phyloP scores from a whole-genome alignment of 2,113 vertebrate genomes.

The Campylorhamphus procurvoides region DNA sequence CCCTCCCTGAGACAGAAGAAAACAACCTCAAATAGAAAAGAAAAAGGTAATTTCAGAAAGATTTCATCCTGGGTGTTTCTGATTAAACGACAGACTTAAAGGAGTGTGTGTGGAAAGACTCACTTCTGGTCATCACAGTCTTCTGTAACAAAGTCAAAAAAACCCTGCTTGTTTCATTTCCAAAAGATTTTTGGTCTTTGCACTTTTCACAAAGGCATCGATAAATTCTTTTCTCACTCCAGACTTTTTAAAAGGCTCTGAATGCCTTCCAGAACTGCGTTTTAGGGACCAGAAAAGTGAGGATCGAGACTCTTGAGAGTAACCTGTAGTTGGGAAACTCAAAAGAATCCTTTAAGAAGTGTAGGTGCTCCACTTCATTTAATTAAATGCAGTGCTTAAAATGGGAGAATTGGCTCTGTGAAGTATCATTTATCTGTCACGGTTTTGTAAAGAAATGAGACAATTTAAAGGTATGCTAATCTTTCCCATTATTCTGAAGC shows the following conservation, averaged over 20 bases:
- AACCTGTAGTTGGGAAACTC: slow-evolving; percentile 10
- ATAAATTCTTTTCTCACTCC: neutral
- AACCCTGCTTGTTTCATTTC: neutral
- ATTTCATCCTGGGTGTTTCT: neutral
- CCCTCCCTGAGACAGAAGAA: neutral
- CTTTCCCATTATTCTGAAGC: slow-evolving; percentile 62
- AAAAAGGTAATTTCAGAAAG: neutral
- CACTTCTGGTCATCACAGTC: neutral
- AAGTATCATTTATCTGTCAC: slow-evolving; percentile 63
- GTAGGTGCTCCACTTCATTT: slow-evolving; percentile 40
- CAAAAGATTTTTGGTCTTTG: neutral
- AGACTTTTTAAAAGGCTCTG: neutral
- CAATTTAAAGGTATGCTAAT: slow-evolving; percentile 70
- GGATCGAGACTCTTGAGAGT: slow-evolving; percentile 38
- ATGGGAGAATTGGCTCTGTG: neutral
- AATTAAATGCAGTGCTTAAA: slow-evolving; percentile 61
- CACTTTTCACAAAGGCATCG: neutral
- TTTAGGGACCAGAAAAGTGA: neutral
- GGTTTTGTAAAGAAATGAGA: slow-evolving; percentile 57
- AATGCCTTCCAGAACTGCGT: neutral
- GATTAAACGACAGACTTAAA: neutral
- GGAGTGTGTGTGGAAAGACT: neutral
- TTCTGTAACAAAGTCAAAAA: neutral
- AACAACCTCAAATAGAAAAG: neutral
- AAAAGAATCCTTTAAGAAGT: slow-evolving; percentile 48